Percentiles rank a stretch among this genome's conserved stretches.
Conservation (phyloP, 2,797 vertebrate species). For the Eremophila alpestris region DNA sequence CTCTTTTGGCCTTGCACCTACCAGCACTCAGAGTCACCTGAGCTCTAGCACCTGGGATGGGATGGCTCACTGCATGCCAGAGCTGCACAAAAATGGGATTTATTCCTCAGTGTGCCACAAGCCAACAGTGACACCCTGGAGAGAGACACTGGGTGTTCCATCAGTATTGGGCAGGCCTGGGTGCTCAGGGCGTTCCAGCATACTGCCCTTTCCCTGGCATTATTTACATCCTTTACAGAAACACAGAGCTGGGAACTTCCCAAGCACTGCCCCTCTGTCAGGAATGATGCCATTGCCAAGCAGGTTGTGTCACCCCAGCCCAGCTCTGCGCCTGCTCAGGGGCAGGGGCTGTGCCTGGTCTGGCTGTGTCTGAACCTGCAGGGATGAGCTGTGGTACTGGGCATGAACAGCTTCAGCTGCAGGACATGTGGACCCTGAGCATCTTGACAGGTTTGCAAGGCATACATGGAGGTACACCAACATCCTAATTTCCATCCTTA, state of each 20-base stretch:
- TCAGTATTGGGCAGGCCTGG: not conserved
- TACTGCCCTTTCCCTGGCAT: too few species aligned
- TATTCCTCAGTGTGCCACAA: not conserved
- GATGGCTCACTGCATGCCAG: not conserved
- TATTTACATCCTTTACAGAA: fast-evolving
- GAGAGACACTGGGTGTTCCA: not conserved
- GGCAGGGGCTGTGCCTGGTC: not conserved
- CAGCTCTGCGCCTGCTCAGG: not conserved
- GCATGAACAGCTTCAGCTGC: not conserved
- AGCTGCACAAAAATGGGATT: not conserved
- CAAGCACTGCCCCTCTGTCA: not conserved
- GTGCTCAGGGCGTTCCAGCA: not conserved
- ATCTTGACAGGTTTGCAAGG: fast-evolving
- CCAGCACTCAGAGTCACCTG: fast-evolving
- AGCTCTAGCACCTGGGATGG: not conserved
- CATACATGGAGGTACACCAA: fast-evolving
- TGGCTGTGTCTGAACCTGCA: too few species aligned
- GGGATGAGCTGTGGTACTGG: fast-evolving
- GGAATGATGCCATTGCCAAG: fast-evolving
- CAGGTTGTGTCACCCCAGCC: not conserved
- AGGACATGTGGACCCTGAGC: too few species aligned
- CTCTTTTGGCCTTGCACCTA: not conserved
- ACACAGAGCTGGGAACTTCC: fast-evolving
- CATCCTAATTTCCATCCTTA: too few species aligned
- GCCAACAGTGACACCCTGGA: too few species aligned